Conservation (phyloP, 1,140 invertebrate species). For the Ephestia elutella region DNA sequence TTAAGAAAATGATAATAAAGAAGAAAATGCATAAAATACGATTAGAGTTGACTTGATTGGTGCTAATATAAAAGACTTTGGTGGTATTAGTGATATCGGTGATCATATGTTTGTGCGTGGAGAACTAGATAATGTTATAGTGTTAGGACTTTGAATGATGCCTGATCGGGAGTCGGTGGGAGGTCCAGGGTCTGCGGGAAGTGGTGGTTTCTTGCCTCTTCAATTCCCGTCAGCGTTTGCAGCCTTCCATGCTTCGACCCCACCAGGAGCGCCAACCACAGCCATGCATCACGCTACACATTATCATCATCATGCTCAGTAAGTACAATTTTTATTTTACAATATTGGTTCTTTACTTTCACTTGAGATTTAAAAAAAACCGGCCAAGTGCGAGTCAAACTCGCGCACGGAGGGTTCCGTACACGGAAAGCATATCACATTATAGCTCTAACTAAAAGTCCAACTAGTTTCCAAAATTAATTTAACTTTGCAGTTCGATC, state of each 20-base stretch:
- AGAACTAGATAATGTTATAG: constrained; percentile 36
- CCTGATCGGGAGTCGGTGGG: constrained; percentile 71
- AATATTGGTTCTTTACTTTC: too few relatives aligned
- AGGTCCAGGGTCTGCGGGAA: constrained; percentile 61
- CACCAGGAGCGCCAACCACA: constrained; percentile 50
- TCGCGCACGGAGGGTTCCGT: too few relatives aligned
- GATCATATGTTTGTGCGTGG: constrained; percentile 26
- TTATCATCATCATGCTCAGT: constrained; percentile 69
- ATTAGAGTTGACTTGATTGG: constrained; percentile 58
- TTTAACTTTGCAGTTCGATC: too few relatives aligned
- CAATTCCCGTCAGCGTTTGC: constrained; percentile 80
- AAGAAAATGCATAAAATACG: constrained; percentile 45
- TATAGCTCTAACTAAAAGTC: too few relatives aligned
- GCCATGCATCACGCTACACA: constrained; percentile 66
- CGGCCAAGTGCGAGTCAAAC: too few relatives aligned
- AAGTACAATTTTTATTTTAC: constrained; percentile 32
- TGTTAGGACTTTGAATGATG: constrained; percentile 63
- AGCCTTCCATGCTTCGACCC: constrained; percentile 74
- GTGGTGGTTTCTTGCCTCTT: constrained; percentile 72
- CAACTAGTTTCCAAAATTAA: too few relatives aligned
- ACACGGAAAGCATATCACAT: too few relatives aligned
- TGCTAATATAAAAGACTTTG: constrained; percentile 26
- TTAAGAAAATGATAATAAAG: constrained; percentile 31
- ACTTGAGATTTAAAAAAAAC: too few relatives aligned
- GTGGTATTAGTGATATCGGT: constrained; percentile 4